A percentile compares a stretch with the other conserved stretches of the same genome.
phyloP scores from a whole-genome alignment of 2,888 invertebrate genomes.

The Drosophila affinis region DNA sequence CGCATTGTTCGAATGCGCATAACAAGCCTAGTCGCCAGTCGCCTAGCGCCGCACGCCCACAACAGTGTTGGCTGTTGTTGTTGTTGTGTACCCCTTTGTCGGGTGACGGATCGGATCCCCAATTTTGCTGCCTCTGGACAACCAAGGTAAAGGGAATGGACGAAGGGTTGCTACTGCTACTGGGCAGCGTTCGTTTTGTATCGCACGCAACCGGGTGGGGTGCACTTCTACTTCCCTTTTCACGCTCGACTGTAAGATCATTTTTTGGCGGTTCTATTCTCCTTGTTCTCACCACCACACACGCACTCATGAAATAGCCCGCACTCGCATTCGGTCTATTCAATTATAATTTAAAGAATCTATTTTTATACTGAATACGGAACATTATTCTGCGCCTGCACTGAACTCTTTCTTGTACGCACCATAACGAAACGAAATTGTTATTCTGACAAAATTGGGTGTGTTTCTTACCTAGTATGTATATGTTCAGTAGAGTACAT shows the following conservation, averaged over 20 bases:
- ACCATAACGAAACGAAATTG: slow-evolving; percentile 3
- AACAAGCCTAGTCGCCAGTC: slow-evolving; percentile 37
- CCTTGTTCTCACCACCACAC: slow-evolving; percentile 1
- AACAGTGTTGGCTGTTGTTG: slow-evolving; percentile 29
- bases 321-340: slow-evolving; percentile 49
- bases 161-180: slow-evolving; percentile 36
- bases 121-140: slow-evolving; percentile 16
- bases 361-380: slow-evolving; percentile 55
- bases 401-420: slow-evolving; percentile 42
- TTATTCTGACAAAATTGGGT: neutral
- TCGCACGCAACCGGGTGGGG: slow-evolving; percentile 3
- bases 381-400: slow-evolving; percentile 57
- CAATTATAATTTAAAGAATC: slow-evolving; percentile 64
- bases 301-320: slow-evolving; percentile 7
- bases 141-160: slow-evolving; percentile 58
- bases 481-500: no score
- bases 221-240: neutral
- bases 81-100: slow-evolving; percentile 21
- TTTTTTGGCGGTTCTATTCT: neutral
- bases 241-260: neutral
- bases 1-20: slow-evolving; percentile 53
- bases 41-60: slow-evolving; percentile 52
- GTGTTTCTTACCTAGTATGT: neutral
- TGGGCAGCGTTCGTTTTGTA: slow-evolving; percentile 37
- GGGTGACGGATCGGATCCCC: slow-evolving; percentile 49